Evolutionary conservation across 2,113 vertebrate genomes (phyloP).

Genomic region (Apistogramma diplotaenia): DNA sequence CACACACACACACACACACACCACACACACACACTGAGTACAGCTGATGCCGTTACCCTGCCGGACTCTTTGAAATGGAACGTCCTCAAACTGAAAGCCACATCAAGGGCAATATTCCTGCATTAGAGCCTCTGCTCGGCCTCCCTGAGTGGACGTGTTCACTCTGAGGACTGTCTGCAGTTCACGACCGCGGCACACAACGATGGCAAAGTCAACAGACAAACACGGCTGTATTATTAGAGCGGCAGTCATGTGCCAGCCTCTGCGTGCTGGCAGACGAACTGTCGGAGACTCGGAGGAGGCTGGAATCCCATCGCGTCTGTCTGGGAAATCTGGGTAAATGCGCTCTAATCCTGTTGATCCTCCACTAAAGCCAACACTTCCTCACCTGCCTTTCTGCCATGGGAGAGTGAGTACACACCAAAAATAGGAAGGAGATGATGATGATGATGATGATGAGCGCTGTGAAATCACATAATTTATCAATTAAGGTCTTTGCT

Average conservation of each 20-base stretch:
- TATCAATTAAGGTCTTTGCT: neutral
- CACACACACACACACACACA: neutral
- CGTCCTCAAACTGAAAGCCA: slow-evolving; percentile 45
- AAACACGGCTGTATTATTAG: slow-evolving; percentile 46
- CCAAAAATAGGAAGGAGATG: slow-evolving; percentile 32
- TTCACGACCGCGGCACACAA: slow-evolving; percentile 49
- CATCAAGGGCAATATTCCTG: slow-evolving; percentile 47
- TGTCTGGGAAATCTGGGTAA: slow-evolving; percentile 74
- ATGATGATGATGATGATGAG: slow-evolving; percentile 21
- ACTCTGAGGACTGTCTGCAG: slow-evolving; percentile 51
- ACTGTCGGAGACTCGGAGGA: slow-evolving; percentile 63
- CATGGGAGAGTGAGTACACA: slow-evolving; percentile 65
- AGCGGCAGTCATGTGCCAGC: slow-evolving; percentile 60
- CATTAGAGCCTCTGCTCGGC: slow-evolving; percentile 34
- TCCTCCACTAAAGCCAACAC: slow-evolving; percentile 70
- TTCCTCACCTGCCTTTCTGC: slow-evolving; percentile 73
- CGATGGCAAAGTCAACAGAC: slow-evolving; percentile 42
- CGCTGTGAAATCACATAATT: neutral
- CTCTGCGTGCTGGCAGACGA: slow-evolving; percentile 44
- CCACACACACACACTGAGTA: neutral
- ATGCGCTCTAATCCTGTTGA: slow-evolving; percentile 74
- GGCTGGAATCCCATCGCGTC: slow-evolving; percentile 63
- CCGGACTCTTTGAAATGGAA: slow-evolving; percentile 33
- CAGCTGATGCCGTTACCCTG: slow-evolving; percentile 19
- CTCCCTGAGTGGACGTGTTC: slow-evolving; percentile 15